These are phyloP conservation scores for Glossophaga mutica DNA, from an alignment of 2,797 vertebrate genomes.

Conservation along the genomic window DNA sequence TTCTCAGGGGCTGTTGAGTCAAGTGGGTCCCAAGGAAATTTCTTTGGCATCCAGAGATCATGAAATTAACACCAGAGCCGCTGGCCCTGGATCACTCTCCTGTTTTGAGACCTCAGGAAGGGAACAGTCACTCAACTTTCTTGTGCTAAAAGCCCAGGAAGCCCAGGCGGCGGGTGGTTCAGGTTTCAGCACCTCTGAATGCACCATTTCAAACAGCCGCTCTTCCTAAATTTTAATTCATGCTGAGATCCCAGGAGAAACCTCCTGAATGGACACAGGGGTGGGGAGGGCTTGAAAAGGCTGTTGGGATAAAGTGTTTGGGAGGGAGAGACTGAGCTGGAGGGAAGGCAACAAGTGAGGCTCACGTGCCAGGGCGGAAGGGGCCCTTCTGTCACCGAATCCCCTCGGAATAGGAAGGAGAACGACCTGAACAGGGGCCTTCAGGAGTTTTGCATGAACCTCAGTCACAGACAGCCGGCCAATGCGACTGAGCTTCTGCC, in stretches of 20 bases:
- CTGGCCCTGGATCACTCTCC: neutral
- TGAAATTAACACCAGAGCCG: slow-evolving; percentile 62
- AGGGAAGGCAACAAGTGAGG: neutral
- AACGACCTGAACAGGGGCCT: neutral
- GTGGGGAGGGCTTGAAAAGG: neutral
- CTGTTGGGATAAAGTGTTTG: neutral
- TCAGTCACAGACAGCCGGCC: neutral
- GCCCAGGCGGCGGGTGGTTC: neutral
- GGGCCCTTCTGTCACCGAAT: neutral
- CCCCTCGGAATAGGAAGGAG: neutral
- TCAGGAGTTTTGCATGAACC: neutral
- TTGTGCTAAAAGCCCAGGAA: slow-evolving; percentile 60
- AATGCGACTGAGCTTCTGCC: rapidly evolving
- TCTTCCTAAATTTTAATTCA: slow-evolving; percentile 32
- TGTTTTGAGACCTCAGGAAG: slow-evolving; percentile 7
- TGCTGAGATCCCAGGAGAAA: slow-evolving; percentile 40
- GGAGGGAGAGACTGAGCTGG: neutral
- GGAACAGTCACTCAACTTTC: slow-evolving; percentile 30
- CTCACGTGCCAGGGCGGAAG: neutral
- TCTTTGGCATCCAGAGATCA: slow-evolving; percentile 48
- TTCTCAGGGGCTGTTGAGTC: slow-evolving; percentile 43
- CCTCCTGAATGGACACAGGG: neutral
- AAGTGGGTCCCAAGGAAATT: slow-evolving; percentile 19
- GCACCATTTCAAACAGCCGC: neutral
- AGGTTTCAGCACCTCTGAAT: slow-evolving; percentile 53